phyloP scores from a whole-genome alignment of 2,113 vertebrate genomes.

The Probosciger aterrimus region DNA sequence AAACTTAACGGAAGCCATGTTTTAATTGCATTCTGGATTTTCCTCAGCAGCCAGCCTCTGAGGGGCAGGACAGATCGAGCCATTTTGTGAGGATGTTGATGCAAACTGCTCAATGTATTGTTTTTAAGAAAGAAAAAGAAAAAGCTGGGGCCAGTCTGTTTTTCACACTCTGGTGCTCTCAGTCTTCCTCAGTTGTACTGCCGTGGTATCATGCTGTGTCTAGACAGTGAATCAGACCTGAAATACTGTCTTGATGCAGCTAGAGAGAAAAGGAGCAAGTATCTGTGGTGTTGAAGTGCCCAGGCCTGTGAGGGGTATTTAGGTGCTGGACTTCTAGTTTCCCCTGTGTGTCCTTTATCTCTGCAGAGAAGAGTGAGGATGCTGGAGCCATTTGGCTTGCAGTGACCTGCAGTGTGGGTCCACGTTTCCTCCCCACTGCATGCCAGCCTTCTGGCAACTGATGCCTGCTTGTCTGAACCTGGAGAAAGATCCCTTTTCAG shows the following conservation, averaged over 20 bases:
- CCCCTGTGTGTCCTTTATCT: neutral
- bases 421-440: fast-evolving
- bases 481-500: neutral
- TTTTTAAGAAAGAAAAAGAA: neutral
- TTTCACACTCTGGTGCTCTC: constrained; percentile 7
- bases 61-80: neutral
- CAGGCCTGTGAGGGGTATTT: neutral
- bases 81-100: neutral
- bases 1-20: constrained; percentile 17
- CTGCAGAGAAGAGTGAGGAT: neutral
- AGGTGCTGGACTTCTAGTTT: neutral
- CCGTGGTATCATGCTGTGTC: neutral
- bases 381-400: neutral
- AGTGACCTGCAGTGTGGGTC: neutral
- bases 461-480: neutral
- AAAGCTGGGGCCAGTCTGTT: neutral
- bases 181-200: neutral
- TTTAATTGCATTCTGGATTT: constrained; percentile 54
- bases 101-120: neutral
- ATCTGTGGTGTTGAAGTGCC: neutral
- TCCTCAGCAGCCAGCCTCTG: constrained; percentile 18
- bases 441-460: neutral
- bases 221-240: neutral
- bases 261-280: neutral
- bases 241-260: neutral